phyloP scores from a whole-genome alignment of 2,888 invertebrate genomes.

The Deilephila porcellus region DNA sequence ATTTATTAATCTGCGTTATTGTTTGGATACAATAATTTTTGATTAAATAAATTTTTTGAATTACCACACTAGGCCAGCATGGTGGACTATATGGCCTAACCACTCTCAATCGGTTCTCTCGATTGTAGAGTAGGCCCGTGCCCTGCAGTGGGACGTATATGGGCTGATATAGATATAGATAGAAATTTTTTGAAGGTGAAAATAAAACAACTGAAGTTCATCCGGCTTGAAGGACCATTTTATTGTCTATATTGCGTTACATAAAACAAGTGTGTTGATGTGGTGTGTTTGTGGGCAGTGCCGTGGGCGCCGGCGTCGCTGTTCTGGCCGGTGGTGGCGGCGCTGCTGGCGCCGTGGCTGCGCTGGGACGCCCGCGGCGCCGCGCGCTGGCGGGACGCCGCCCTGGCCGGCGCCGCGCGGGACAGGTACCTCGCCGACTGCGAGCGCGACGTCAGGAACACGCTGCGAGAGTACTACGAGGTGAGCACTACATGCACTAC shows the following conservation, averaged over 20 bases:
- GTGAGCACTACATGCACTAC: constrained; percentile 57
- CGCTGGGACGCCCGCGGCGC: constrained; percentile 87
- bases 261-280: no score
- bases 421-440: constrained; percentile 85
- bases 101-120: no score
- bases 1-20: no score
- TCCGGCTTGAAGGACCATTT: not conserved
- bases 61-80: no score
- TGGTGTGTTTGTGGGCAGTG: constrained; percentile 64
- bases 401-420: constrained; percentile 86
- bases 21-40: no score
- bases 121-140: no score
- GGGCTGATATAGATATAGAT: no score
- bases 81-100: no score
- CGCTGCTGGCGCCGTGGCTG: constrained; percentile 87
- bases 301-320: constrained; percentile 89
- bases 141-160: no score
- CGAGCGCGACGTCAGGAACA: constrained; percentile 72
- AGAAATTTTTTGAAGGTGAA: no score
- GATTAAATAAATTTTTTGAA: no score
- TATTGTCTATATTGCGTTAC: no score
- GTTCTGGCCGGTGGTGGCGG: constrained; percentile 87
- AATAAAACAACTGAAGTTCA: not conserved
- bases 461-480: constrained; percentile 86
- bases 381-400: constrained; percentile 86